phyloP scores from a whole-genome alignment of 2,888 invertebrate species.

The Matsumyia berberina region DNA sequence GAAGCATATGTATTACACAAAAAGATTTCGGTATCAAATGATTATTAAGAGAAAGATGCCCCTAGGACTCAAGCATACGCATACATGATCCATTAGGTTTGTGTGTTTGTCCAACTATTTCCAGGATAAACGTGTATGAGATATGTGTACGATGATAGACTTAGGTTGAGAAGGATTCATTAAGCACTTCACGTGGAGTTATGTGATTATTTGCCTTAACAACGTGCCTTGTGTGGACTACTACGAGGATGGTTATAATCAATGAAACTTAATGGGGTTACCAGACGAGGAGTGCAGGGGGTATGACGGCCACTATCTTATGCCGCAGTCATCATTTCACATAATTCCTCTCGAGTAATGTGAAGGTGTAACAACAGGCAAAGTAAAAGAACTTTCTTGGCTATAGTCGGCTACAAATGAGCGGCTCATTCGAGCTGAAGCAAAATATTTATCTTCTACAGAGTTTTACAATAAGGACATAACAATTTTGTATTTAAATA shows the following conservation, averaged over 20 bases:
- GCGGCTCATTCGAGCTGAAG: too few species aligned
- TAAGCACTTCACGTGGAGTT: slow-evolving; percentile 20
- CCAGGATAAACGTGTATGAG: background rate
- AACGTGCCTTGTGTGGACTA: slow-evolving; percentile 13
- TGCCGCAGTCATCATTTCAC: too few species aligned
- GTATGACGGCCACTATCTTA: too few species aligned
- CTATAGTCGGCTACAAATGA: too few species aligned
- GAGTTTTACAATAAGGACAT: too few species aligned
- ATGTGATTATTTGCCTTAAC: slow-evolving; percentile 32
- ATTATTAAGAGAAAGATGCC: slow-evolving; percentile 29
- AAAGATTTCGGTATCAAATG: slow-evolving; percentile 33
- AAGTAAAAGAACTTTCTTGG: too few species aligned
- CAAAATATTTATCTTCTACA: too few species aligned
- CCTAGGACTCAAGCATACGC: slow-evolving; percentile 16
- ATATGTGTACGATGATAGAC: slow-evolving; percentile 10
- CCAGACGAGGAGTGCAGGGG: too few species aligned
- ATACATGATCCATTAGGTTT: slow-evolving; percentile 15
- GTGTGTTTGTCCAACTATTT: background rate
- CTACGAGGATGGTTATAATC: slow-evolving; percentile 6
- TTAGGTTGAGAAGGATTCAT: slow-evolving; percentile 25
- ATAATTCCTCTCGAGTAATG: too few species aligned
- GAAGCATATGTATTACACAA: background rate
- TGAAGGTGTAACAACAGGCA: too few species aligned
- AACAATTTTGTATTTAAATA: too few species aligned
- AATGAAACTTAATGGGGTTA: too few species aligned